Conservation (phyloP, 1,140 invertebrate species). For the Calephelis virginiensis region DNA sequence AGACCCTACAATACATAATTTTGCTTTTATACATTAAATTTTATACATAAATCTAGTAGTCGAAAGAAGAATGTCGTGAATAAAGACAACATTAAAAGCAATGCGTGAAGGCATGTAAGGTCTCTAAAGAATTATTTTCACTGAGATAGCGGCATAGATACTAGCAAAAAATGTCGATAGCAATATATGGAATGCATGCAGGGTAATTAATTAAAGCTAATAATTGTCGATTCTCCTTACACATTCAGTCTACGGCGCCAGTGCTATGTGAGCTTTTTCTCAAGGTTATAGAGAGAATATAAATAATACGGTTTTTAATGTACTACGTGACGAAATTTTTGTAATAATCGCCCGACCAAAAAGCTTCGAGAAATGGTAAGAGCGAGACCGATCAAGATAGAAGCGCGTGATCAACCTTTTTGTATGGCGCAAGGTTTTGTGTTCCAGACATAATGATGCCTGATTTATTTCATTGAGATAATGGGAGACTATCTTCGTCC, state of each 20-base stretch:
- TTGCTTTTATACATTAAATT: too few relatives aligned
- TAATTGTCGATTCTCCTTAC: constrained; percentile 58
- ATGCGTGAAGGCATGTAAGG: not conserved
- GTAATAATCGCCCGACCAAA: constrained; percentile 14
- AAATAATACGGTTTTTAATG: constrained; percentile 18
- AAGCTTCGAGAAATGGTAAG: constrained; percentile 7
- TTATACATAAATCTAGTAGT: too few relatives aligned
- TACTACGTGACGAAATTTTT: constrained; percentile 15
- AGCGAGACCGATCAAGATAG: constrained; percentile 12
- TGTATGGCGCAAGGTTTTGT: constrained; percentile 3
- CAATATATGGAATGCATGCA: constrained; percentile 35
- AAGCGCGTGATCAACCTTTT: constrained; percentile 3
- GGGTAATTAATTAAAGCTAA: constrained; percentile 63
- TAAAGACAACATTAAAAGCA: not conserved
- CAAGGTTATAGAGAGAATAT: constrained; percentile 1
- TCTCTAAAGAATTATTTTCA: constrained; percentile 32
- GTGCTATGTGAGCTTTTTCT: constrained; percentile 11
- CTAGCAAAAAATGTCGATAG: constrained; percentile 38
- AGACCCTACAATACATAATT: too few relatives aligned
- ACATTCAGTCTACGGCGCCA: constrained; percentile 35
- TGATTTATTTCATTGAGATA: constrained; percentile 6
- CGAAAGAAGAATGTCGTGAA: too few relatives aligned
- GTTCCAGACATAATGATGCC: constrained; percentile 6
- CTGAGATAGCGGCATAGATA: constrained; percentile 29
- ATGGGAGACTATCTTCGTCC: not conserved